These are phyloP conservation scores for Brassicogethes aeneus DNA, from an alignment of 2,888 invertebrate genomes.

Conservation along the genomic window DNA sequence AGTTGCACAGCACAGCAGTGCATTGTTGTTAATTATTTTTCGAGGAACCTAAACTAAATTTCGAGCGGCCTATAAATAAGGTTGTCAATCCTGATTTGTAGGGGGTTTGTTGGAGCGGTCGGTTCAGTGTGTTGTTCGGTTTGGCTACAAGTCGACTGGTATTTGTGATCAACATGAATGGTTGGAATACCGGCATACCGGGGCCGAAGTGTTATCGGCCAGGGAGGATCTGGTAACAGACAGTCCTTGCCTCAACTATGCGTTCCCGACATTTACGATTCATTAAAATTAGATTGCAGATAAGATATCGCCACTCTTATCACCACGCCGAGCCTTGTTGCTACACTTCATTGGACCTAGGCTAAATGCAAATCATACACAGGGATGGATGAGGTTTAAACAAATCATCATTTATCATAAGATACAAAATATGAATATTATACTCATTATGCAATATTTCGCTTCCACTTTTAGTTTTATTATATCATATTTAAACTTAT, in stretches of 20 bases:
- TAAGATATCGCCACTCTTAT: conserved; percentile 25
- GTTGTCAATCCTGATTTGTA: conserved; percentile 1
- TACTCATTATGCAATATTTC: too few relatives aligned
- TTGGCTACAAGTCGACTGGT: conserved; percentile 18
- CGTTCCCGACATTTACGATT: conserved; percentile 35
- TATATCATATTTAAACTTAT: too few relatives aligned
- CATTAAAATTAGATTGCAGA: conserved; percentile 37
- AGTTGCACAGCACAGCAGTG: too few relatives aligned
- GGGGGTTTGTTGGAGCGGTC: conserved; percentile 18
- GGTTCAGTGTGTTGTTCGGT: background rate
- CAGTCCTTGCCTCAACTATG: conserved; percentile 31
- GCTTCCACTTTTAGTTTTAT: too few relatives aligned
- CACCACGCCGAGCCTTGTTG: conserved; percentile 19
- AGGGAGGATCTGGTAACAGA: conserved; percentile 31
- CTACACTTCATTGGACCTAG: conserved; percentile 15
- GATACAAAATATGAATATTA: too few relatives aligned
- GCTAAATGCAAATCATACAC: too few relatives aligned
- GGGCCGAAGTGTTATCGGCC: conserved; percentile 26
- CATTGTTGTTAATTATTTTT: too few relatives aligned
- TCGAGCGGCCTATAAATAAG: background rate
- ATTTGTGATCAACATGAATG: conserved; percentile 34
- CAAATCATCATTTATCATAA: too few relatives aligned
- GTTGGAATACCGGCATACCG: conserved; percentile 28
- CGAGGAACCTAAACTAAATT: too few relatives aligned
- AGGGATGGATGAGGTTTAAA: too few relatives aligned